These are phyloP conservation scores for Aphelocoma californica DNA, from an alignment of 2,797 vertebrate species.

Conservation along the genomic window DNA sequence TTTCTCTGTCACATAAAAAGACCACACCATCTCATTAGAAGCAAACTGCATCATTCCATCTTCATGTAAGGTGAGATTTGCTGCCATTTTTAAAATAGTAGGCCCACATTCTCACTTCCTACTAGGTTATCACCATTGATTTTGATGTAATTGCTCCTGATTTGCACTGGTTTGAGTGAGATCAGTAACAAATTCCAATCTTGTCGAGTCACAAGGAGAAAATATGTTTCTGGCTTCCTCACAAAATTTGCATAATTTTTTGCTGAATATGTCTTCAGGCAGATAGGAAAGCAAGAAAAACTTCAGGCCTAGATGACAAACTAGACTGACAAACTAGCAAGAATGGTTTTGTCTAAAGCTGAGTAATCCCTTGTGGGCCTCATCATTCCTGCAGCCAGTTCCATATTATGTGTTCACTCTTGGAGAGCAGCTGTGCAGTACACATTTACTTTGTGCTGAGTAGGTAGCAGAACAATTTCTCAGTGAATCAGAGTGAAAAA, in stretches of 20 bases:
- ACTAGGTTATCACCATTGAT: neutral
- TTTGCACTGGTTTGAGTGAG: neutral
- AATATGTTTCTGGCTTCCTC: neutral
- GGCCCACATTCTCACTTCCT: neutral
- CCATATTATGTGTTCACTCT: neutral
- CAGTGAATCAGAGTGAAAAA: neutral
- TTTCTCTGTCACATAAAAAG: constrained; percentile 9
- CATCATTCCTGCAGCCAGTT: neutral
- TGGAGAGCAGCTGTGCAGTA: neutral
- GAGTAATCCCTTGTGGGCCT: neutral
- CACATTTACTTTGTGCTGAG: neutral
- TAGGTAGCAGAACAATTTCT: neutral
- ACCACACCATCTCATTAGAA: constrained; percentile 13
- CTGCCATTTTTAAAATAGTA: neutral
- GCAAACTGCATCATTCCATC: neutral
- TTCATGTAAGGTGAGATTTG: neutral
- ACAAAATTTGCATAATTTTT: neutral
- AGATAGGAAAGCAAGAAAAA: neutral
- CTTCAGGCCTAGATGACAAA: neutral
- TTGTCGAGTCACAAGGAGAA: neutral
- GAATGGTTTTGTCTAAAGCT: neutral
- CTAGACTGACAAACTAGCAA: neutral
- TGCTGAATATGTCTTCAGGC: neutral
- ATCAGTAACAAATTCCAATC: neutral
- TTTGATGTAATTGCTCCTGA: neutral